Base-by-base conservation (phyloP, 2,888 invertebrate species). In the Dermolepida albohirtum region DNA sequence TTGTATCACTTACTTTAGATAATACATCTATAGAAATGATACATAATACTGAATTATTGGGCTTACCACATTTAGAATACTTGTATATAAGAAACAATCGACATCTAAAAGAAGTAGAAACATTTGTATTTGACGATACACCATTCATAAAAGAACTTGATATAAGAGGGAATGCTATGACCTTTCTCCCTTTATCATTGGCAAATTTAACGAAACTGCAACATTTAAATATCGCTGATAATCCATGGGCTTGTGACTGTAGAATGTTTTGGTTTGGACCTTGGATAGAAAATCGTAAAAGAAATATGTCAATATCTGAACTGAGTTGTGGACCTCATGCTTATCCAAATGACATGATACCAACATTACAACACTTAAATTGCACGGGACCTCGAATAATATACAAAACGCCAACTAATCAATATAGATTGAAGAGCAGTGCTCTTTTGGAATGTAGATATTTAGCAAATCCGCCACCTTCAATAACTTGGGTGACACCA, bases 201-300 rank as follows among this genome's bases (percentile, higher is more conserved):
- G 87, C 88, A 63, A 86, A 88, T 75, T 84, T 95, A 65, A 85
- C 87, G 6, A 83, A 86, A 54, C 82, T 95, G 64, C 84, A 86
- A 74, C 87, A 88, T 70, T 82, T 95, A 29, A 87, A 89, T 73
- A 87, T 95, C 73, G 85, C 88, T 40, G 88, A 89, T 66, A 96
- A 96, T 80, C 90, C 90, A 29, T 94, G 93, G 91, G 89, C 90
- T 14, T 96, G 96, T 84, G 94, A 95, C 81, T 96, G 96, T 78
- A 88, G 92, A 55, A 92, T 94, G 88, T 89, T 88, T 72, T 94
- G 94, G 94, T 89, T 94, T 73, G 81, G 85, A 0, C 79, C 85
- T 11, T 91, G 90, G 90, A 86, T 88, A 8, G 87, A 88, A 65
- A 83, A 80, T 71, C 84, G 83, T 71, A 83, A 85, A 49, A 84